Base-by-base conservation (phyloP, 2,113 vertebrate species). In the Indri indri region DNA sequence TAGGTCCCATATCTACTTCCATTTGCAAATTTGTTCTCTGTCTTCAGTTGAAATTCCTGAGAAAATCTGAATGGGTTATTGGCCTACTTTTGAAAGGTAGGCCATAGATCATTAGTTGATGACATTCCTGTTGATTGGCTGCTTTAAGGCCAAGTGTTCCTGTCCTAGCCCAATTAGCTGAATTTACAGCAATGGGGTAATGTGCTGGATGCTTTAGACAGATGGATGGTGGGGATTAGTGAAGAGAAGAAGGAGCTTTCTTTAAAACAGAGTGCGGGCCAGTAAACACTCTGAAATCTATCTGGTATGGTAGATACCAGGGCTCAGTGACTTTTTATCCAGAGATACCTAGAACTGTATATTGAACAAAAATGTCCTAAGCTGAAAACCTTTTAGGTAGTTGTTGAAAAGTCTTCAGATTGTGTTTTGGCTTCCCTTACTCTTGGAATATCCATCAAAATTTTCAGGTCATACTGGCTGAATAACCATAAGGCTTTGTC, bases 361-460 rank as follows among this genome's bases (percentile, higher is more conserved):
- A 71, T 71, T 65, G 73, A 89, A 74, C 59, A 89, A 89, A 88
- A 71, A 52, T 79, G n/a, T 8, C 10, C 34, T 59, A 59, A 77
- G 8, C 23, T 88, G 87, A 88, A 34, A 88, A 32, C 57, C 18
- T 95, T 95, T 93, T 84, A 88, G 40, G 20, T 93, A 77, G 61
- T 34, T 80, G 8, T 66, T 77, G 40, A 70, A 23, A 68, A 25
- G 77, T 85, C n/a, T 88, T 79, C 42, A 77, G 61, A 90, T 47
- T 37, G 59, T 91, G 50, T 93, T 50, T 90, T 88, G 76, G 7
- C 27, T 83, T 93, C 32, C 34, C 20, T 84, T 47, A 9, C 47
- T 83, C 20, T 34, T 95, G 47, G 13, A 66, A 63, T 92, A 81
- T 37, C 34, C 30, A 68, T 63, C 17, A 80, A 18, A 68, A 18